Evolutionary conservation across 2,113 vertebrate species (phyloP), one percentile per base, ranked within the genome.

Genomic region (Syngnathus scovelli): DNA sequence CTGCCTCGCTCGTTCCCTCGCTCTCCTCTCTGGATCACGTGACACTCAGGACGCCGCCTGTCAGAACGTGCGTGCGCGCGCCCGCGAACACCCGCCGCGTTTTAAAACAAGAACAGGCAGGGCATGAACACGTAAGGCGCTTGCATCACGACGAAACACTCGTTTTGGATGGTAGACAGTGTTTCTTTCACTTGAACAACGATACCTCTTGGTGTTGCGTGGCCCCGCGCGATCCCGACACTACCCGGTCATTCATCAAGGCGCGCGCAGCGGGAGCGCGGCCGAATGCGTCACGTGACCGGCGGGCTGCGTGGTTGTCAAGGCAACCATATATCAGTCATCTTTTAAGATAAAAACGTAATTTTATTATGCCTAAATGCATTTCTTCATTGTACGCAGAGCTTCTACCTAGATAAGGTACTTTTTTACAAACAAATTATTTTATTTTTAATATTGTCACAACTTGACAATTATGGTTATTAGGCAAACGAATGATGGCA

Each of bases 211-310:
- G 44, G 12, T 51, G 18, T 12, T 9, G 61, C 6, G 6, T 21
- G 39, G 18, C n/a, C 6, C 23, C 4, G 78, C 83, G 85, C 78
- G 81, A 41, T 41, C 72, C 37, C 74, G 83, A 76, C 62, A 68
- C 70, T 59, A 49, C 70, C 69, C 38, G 68, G 76, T 3, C 59
- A 54, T 10, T 81, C 48, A 86, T 83, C 81, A n/a, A 44, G 44
- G 38, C 69, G 56, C 7, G 58, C 16, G 41, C 63, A 21, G 59
- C 76, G 72, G 74, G 77, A 48, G 65, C 89, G 89, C 84, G 87
- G 84, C 74, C 66, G 63, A 58, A 65, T 41, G 66, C 27, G 21
- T 76, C 90, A 92, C 44, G 86, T 90, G 90, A 89, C 84, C 23
- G 39, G 2, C 11, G 48, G 18, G 8, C 6, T 16, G 36, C 33